Conservation (phyloP, 2,797 vertebrate species). For the Mormyrus proboscirostris region DNA sequence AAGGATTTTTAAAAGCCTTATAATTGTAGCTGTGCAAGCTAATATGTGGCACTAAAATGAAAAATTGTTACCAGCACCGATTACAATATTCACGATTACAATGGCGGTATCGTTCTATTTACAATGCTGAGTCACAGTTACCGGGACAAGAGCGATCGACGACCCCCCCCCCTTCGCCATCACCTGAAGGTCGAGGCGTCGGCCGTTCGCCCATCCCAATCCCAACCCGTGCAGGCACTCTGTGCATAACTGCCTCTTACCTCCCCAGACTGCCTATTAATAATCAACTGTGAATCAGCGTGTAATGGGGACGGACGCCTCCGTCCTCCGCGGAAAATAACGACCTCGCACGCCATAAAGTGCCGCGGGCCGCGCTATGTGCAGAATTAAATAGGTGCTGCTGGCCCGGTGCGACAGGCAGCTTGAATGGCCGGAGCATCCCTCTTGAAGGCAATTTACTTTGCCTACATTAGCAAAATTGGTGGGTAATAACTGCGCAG, state of each 20-base stretch:
- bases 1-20: not conserved
- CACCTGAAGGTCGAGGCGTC: constrained; percentile 21
- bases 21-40: not conserved
- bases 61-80: not conserved
- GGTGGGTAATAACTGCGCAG: not conserved
- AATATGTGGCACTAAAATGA: not conserved
- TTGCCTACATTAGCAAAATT: constrained; percentile 8
- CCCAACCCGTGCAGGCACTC: not conserved
- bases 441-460: not conserved
- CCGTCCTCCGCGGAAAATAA: constrained; percentile 3
- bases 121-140: constrained; percentile 12
- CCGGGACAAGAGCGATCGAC: not conserved
- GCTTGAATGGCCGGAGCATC: not conserved
- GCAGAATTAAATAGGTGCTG: not conserved
- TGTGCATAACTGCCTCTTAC: not conserved
- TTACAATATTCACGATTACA: not conserved
- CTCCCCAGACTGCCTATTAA: not conserved
- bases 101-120: not conserved
- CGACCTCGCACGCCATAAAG: not conserved
- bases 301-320: not conserved
- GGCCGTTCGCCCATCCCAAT: not conserved
- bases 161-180: not conserved
- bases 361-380: not conserved
- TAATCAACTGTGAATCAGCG: not conserved
- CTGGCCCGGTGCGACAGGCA: not conserved